phyloP scores from a whole-genome alignment of 2,888 invertebrate species.

The Ephialtes manifestator region DNA sequence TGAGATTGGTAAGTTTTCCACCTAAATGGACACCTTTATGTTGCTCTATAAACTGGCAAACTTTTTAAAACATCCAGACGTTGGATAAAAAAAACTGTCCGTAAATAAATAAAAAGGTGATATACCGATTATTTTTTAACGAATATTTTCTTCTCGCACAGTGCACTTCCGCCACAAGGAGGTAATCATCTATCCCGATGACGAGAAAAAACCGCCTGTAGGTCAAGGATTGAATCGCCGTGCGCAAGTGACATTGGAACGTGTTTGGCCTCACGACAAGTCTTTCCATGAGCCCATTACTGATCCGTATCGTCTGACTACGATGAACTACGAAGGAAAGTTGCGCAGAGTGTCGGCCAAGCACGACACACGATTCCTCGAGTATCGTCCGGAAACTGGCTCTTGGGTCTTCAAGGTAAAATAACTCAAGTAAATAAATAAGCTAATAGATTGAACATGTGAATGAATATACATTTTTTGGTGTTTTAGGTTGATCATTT shows the following conservation, averaged over 20 bases:
- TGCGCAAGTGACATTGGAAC: conserved; percentile 96
- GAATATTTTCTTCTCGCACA: conserved; percentile 78
- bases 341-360: conserved; percentile 94
- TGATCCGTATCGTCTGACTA: conserved; percentile 91
- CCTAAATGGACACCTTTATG: neutral
- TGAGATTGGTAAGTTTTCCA: conserved; percentile 89
- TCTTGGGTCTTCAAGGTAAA: conserved; percentile 97
- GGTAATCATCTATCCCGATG: conserved; percentile 97
- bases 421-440: neutral
- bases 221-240: conserved; percentile 96
- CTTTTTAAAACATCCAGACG: too few relatives aligned
- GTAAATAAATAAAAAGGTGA: conserved; percentile 9
- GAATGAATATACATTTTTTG: neutral
- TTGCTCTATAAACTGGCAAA: neutral
- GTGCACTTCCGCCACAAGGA: conserved; percentile 98
- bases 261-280: conserved; percentile 97
- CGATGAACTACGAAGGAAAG: conserved; percentile 95
- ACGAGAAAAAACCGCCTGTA: conserved; percentile 94
- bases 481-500: conserved; percentile 93
- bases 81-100: neutral
- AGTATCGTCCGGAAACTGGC: conserved; percentile 97
- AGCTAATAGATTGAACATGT: neutral
- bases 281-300: conserved; percentile 92
- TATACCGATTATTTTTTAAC: conserved; percentile 8
- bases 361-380: conserved; percentile 96